Base-by-base conservation (phyloP, 2,888 invertebrate species). In the Phorcus lineatus region DNA sequence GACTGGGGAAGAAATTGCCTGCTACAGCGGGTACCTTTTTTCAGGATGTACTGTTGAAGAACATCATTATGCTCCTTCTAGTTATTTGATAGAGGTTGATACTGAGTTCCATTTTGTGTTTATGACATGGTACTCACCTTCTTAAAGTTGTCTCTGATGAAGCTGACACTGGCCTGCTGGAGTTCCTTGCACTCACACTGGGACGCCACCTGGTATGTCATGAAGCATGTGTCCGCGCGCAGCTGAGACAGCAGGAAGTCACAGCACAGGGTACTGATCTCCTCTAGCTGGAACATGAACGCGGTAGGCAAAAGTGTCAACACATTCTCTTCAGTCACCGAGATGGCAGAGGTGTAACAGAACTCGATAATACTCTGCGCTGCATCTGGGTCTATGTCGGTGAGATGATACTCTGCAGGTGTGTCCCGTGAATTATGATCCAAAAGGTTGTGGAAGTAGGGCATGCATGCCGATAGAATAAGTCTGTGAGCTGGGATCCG, bases 311-410 rank as follows among this genome's bases (percentile, higher is more conserved):
- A 76, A 54, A 88, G 47, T 1, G 82, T 82, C 88, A 87, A 86
- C 11, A 87, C 85, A 22, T 80, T 86, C n/a, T 85, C 84, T 54
- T 86, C 86, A n/a, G 81, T 83, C 19, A 88, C 82, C 0, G 86
- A 86, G 13, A 88, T 85, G 9, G 85, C 82, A 1, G 88, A 87
- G 0, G 88, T 88, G 83, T 88, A 88, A 79, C 86, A 88, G 77
- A 86, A 88, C 54, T 88, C 86, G 6, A 88, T 85, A 16, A 87
- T 86, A 28, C 82, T 83, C 66, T 85, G 78, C n/a, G 84, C 83
- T 0, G 87, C 84, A 1, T 78, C 77, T 0, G 83, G 82, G 66
- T 86, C 86, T 0, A 88, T 66, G 11, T 84, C 83, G 0, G 81
- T 66, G 6, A 88, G 77, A 9, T 53, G 40, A 13, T 85, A 75